These are phyloP conservation scores for Sphaerophoria rueppellii DNA, from an alignment of 2,888 invertebrate species.

Conservation along the genomic window DNA sequence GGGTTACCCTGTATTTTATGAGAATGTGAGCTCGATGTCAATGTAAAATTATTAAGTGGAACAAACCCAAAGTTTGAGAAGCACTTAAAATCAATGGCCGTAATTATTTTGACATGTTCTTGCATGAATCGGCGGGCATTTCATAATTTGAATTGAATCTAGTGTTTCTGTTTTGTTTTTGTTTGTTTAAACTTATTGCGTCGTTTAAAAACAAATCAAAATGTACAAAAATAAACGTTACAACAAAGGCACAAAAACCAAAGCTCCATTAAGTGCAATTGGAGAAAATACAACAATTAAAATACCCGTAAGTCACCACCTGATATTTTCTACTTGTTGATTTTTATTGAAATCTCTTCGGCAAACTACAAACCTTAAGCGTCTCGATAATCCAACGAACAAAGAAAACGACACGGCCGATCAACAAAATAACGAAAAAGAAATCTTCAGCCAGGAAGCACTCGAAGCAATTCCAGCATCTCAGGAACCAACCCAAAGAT, in stretches of 20 bases:
- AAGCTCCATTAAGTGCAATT: conserved; percentile 75
- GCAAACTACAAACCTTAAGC: conserved; percentile 1
- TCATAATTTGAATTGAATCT: background rate
- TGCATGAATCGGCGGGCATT: background rate
- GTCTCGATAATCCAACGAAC: conserved; percentile 58
- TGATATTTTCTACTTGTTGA: background rate
- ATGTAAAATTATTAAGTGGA: no score
- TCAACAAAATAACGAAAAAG: conserved; percentile 53
- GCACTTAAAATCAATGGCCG: background rate
- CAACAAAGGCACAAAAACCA: conserved; percentile 34
- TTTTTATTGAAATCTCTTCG: background rate
- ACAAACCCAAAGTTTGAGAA: no score
- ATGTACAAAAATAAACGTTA: conserved; percentile 73
- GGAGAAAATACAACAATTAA: conserved; percentile 79
- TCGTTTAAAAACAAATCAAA: conserved; percentile 75
- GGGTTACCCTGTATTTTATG: no score
- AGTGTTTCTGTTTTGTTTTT: conserved; percentile 12
- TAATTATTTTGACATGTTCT: conserved; percentile 17
- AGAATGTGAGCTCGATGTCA: no score
- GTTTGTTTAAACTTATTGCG: background rate
- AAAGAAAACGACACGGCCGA: conserved; percentile 46
- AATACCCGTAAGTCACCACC: conserved; percentile 75
- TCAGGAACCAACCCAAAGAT: conserved; percentile 81
- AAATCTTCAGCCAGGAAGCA: conserved; percentile 76
- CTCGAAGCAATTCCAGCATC: conserved; percentile 81